Evolutionary conservation across 2,797 vertebrate species (phyloP).

Genomic region (Cynopterus sphinx): DNA sequence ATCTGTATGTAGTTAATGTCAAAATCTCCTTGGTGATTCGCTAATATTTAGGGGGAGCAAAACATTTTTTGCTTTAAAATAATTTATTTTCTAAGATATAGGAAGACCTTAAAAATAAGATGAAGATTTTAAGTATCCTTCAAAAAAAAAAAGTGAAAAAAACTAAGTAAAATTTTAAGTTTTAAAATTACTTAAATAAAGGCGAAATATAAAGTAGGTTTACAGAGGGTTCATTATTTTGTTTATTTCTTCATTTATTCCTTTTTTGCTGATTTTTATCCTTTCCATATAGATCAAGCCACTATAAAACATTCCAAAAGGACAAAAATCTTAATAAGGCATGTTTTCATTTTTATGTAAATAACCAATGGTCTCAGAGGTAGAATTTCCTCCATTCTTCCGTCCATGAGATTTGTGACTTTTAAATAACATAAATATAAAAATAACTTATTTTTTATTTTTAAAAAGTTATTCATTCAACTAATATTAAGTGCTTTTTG

Average conservation of each 20-base stretch:
- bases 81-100: not conserved
- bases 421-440: not conserved
- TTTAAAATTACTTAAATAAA: constrained; percentile 5
- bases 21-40: not conserved
- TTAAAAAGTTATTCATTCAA: not conserved
- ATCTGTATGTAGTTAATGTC: not conserved
- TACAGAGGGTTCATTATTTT: not conserved
- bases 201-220: not conserved
- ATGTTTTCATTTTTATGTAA: constrained; percentile 5
- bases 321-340: not conserved
- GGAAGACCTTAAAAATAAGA: not conserved
- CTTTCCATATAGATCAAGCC: not conserved
- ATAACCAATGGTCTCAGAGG: not conserved
- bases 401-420: not conserved
- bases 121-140: not conserved
- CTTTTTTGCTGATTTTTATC: not conserved
- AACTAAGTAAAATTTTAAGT: not conserved
- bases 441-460: not conserved
- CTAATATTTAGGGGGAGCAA: not conserved
- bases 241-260: not conserved
- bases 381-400: not conserved
- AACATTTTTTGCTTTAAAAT: not conserved
- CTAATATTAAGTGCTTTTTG: not conserved
- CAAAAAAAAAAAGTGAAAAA: not conserved
- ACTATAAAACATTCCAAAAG: not conserved